Base-by-base conservation (phyloP, 2,113 vertebrate species). In the Cepphus grylle region DNA sequence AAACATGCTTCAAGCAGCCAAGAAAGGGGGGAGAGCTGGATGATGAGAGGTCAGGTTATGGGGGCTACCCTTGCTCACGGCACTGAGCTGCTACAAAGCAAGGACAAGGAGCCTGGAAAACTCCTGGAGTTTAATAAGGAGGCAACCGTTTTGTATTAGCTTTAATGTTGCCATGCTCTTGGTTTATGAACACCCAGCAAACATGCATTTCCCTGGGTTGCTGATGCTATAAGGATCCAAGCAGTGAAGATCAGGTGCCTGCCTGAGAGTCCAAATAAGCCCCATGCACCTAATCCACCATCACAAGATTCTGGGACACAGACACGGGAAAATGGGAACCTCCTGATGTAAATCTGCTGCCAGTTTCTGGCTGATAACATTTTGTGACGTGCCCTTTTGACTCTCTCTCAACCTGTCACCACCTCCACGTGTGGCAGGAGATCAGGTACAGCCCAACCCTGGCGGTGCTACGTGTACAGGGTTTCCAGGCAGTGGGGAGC, bases 191-290 rank as follows among this genome's bases (percentile, higher is more conserved):
- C 29, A 40, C 45, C 7, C 11, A 72, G 40, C 6, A 70, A 81
- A 40, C 0, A 0, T 11, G 15, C 1, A 2, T 29, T 49, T 80
- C 25, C 30, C 2, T 2, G 2, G 34, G 12, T n/a, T 83, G 71
- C 45, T 92, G 55, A 5, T 38, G 14, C 1, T 2, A 13, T 43
- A 69, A 49, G 20, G 25, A 38, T 29, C 3, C 30, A 65, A 59
- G 25, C 18, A 32, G 32, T 0, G 6, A 73, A 62, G 19, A 17
- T 23, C 0, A 1, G 20, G 27, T 49, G 17, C 19, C 26, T 81
- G 29, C 16, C 25, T 10, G 6, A 34, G 25, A 27, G 19, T 40
- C 26, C 61, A 82, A 40, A 81, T 43, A 42, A 87, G 15, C 50
- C 26, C 52, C 0, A 0, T 15, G 38, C 8, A 2, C 56, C 43